Evolutionary conservation across 2,888 invertebrate species (phyloP).

Genomic region (Drosophila suboccidentalis): DNA sequence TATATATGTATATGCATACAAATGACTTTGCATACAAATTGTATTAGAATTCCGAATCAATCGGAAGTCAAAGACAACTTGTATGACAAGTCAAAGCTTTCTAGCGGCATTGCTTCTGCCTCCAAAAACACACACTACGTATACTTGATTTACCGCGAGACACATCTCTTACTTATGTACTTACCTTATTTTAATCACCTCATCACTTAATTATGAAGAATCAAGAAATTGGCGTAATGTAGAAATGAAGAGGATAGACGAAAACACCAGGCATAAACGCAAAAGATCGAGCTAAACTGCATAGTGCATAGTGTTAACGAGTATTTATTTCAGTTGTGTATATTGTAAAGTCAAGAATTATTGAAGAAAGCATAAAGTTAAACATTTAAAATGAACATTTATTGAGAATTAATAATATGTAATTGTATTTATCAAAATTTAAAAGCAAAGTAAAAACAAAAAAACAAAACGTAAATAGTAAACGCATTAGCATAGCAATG

Average conservation of each 20-base stretch:
- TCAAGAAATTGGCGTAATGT: constrained; percentile 2
- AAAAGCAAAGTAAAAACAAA: constrained; percentile 71
- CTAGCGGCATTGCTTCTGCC: constrained; percentile 59
- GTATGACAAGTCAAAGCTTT: constrained; percentile 39
- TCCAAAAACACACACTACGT: constrained; percentile 17
- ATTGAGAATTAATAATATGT: constrained; percentile 78
- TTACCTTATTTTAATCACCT: constrained; percentile 16
- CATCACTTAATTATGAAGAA: constrained; percentile 6
- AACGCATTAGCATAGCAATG: constrained; percentile 83
- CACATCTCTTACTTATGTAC: constrained; percentile 27
- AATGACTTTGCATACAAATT: constrained; percentile 4
- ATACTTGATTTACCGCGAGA: constrained; percentile 61
- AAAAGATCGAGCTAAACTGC: constrained; percentile 79
- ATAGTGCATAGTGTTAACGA: constrained; percentile 73
- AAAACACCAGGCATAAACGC: constrained; percentile 76
- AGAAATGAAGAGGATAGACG: constrained; percentile 17
- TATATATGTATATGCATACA: constrained; percentile 13
- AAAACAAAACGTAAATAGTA: constrained; percentile 50
- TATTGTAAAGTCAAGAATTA: constrained; percentile 74
- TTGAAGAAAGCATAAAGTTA: constrained; percentile 74
- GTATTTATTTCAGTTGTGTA: constrained; percentile 76
- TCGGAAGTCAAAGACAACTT: constrained; percentile 11
- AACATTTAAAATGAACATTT: constrained; percentile 77
- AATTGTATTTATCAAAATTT: constrained; percentile 82
- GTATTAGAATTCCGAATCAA: background rate